A percentile compares a stretch with the other conserved stretches of the same genome.
These are phyloP conservation scores for Sanderia malayensis DNA, from an alignment of 30 jellyfish, hydroid and myxozoan species.

Conservation along the genomic window DNA sequence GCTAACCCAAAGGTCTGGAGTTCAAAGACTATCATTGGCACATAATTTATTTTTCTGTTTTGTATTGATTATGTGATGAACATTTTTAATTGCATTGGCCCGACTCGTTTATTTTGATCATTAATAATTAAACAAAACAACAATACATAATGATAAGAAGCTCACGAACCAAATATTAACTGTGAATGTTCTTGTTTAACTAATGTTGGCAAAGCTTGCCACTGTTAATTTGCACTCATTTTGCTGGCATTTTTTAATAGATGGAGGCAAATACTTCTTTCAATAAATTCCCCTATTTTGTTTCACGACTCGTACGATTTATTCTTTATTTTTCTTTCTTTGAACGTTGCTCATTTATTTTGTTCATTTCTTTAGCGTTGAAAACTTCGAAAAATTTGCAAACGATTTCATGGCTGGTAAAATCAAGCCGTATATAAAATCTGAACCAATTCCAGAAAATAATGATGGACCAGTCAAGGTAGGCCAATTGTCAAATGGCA, in stretches of 20 bases:
- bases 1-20: too few relatives aligned
- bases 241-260: neutral
- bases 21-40: too few relatives aligned
- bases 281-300: neutral
- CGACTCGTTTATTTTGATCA: too few relatives aligned
- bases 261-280: neutral
- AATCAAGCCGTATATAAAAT: conserved; percentile 83
- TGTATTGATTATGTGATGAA: too few relatives aligned
- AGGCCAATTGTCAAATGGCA: too few relatives aligned
- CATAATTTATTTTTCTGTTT: too few relatives aligned
- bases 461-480: conserved; percentile 98
- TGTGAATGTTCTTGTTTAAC: too few relatives aligned
- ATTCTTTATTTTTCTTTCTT: neutral
- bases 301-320: neutral
- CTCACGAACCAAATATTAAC: too few relatives aligned
- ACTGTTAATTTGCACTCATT: neutral
- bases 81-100: too few relatives aligned
- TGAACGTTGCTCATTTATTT: neutral
- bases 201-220: neutral
- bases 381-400: conserved; percentile 61
- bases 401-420: conserved; percentile 69
- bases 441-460: conserved; percentile 93
- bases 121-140: too few relatives aligned
- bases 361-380: conserved; percentile 49
- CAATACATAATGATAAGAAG: too few relatives aligned